Base-by-base conservation (phyloP, 2,113 vertebrate species). In the Perccottus glenii region DNA sequence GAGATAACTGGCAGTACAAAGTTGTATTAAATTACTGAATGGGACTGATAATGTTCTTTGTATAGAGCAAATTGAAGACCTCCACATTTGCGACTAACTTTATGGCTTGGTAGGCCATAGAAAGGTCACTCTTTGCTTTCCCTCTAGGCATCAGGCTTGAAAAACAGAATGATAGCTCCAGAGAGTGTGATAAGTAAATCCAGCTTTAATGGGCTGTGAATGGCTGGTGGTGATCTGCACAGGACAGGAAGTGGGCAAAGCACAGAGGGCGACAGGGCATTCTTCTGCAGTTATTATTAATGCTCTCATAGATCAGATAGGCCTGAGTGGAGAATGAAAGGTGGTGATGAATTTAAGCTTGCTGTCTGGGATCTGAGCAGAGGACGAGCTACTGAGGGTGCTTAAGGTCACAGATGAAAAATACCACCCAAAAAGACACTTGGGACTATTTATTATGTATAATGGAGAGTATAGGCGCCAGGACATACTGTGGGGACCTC, bases 221-320 rank as follows among this genome's bases (percentile, higher is more conserved):
- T 88, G 75, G 85, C 85, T 80, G 75, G 73, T 82, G 73, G 86
- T 85, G 86, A 91, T 92, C 87, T 87, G 81, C 49, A 59, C 70
- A 48, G 81, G 79, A 77, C 16, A 58, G 53, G 42, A 55, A 75
- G 74, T 73, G 73, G 71, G 73, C 78, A 72, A 78, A 76, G 79
- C 85, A 65, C 84, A 72, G 84, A 84, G 83, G 82, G 80, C 58
- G 74, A 81, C 56, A 5, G 81, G 77, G 81, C 82, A 76, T 83
- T 85, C 72, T 78, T 79, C 73, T 67, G 77, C 64, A 40, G 77
- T 90, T 92, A 86, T 92, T 93, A 92, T 92, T 91, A 90, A 91
- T 82, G 84, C 85, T 90, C 76, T 89, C 90, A 86, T 91, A 90
- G 89, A 93, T 94, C 89, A 91, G 90, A 93, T 88, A 90, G 84